Conservation (phyloP, 2,113 vertebrate genomes). For the Urocolius indicus region DNA sequence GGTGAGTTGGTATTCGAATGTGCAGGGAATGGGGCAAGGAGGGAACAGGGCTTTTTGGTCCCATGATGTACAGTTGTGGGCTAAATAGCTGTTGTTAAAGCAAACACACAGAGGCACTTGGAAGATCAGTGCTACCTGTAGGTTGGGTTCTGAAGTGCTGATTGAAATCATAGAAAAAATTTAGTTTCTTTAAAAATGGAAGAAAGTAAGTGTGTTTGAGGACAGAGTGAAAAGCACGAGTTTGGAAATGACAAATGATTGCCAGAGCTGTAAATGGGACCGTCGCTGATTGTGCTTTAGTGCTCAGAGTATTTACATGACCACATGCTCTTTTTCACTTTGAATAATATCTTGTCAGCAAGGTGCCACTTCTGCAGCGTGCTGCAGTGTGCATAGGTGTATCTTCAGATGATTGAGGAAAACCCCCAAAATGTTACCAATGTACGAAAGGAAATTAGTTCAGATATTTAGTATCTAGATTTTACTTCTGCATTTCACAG, state of each 20-base stretch:
- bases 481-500: neutral
- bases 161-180: neutral
- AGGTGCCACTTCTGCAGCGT: neutral
- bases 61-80: neutral
- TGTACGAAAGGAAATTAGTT: neutral
- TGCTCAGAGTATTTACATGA: neutral
- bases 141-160: neutral
- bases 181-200: neutral
- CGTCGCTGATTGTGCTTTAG: neutral
- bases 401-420: neutral
- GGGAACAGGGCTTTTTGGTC: neutral
- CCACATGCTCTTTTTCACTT: neutral
- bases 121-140: neutral
- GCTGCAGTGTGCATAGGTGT: neutral
- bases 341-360: neutral
- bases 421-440: neutral
- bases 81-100: neutral
- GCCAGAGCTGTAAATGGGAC: neutral
- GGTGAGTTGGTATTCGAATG: neutral
- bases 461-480: neutral
- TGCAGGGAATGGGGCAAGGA: neutral
- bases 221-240: neutral
- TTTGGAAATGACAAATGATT: neutral
- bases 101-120: neutral
- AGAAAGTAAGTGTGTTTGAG: neutral